These are phyloP conservation scores for Esox niger DNA, from an alignment of 2,113 vertebrate genomes.

Conservation along the genomic window DNA sequence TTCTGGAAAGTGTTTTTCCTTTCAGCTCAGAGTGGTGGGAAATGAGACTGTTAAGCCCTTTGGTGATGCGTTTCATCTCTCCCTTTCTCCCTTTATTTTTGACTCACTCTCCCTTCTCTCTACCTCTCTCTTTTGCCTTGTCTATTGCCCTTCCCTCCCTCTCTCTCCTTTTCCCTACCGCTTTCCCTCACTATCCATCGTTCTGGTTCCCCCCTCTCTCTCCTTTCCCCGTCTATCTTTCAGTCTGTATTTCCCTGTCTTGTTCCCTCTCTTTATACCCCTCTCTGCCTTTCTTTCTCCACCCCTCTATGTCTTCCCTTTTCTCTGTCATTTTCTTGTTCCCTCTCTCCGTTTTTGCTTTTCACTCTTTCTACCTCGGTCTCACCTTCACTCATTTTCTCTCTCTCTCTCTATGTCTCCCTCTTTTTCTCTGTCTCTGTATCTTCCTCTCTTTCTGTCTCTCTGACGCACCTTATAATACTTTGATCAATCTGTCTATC, in stretches of 20 bases:
- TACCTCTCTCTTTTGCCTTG: constrained; percentile 1
- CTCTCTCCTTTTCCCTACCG: constrained; percentile 9
- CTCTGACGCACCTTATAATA: constrained; percentile 11
- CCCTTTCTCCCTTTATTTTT: background rate
- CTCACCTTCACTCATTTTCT: constrained; percentile 7
- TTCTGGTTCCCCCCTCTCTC: constrained; percentile 15
- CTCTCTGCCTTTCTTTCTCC: constrained; percentile 42
- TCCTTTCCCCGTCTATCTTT: background rate
- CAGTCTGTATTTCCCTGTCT: constrained; percentile 5
- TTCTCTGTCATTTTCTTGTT: constrained; percentile 17
- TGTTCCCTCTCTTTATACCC: constrained; percentile 30
- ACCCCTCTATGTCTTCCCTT: too few species aligned
- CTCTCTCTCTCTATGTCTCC: constrained; percentile 20
- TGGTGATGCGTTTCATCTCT: constrained; percentile 16
- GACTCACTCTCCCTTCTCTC: background rate
- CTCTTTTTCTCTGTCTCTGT: constrained; percentile 16
- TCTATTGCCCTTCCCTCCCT: constrained; percentile 9
- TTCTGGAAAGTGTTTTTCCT: constrained; percentile 43
- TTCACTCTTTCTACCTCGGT: background rate
- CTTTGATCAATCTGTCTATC: too few species aligned
- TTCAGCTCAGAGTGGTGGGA: constrained; percentile 33
- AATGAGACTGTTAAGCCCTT: constrained; percentile 49
- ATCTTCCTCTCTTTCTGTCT: too few species aligned
- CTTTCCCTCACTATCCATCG: constrained; percentile 14
- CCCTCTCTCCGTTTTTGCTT: background rate